phyloP scores from a whole-genome alignment of 2,888 invertebrate species.

The Andrena haemorrhoa region DNA sequence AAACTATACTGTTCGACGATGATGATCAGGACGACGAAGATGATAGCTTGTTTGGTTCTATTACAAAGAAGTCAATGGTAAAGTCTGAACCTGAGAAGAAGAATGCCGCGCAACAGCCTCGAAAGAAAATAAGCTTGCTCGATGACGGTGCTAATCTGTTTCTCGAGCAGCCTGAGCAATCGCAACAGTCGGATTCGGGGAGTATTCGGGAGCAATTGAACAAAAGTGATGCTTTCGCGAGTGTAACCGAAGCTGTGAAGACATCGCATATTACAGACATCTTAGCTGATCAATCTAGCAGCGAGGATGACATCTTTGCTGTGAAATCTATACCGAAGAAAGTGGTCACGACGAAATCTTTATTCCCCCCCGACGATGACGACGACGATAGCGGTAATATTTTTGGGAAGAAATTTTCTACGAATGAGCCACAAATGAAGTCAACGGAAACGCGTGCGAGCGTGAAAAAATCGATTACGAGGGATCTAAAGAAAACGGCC shows the following conservation, averaged over 20 bases:
- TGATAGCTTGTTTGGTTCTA: slow-evolving; percentile 75
- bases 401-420: slow-evolving; percentile 71
- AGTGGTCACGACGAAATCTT: slow-evolving; percentile 56
- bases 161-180: slow-evolving; percentile 46
- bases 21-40: slow-evolving; percentile 77
- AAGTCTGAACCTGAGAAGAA: slow-evolving; percentile 57
- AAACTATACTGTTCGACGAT: slow-evolving; percentile 78
- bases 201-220: slow-evolving; percentile 46
- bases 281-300: slow-evolving; percentile 79
- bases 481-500: slow-evolving; percentile 81
- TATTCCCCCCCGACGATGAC: slow-evolving; percentile 73
- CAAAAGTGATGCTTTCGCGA: slow-evolving; percentile 52
- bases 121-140: slow-evolving; percentile 66
- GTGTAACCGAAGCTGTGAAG: slow-evolving; percentile 60
- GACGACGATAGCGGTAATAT: slow-evolving; percentile 70
- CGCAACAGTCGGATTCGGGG: slow-evolving; percentile 58
- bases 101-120: slow-evolving; percentile 37
- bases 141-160: slow-evolving; percentile 65
- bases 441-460: slow-evolving; percentile 32
- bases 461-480: slow-evolving; percentile 77
- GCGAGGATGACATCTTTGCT: slow-evolving; percentile 80
- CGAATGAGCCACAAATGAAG: slow-evolving; percentile 31
- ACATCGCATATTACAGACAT: slow-evolving; percentile 76
- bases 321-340: slow-evolving; percentile 70
- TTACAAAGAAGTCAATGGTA: slow-evolving; percentile 44